Percentiles rank a stretch among this genome's conserved stretches.
These are phyloP conservation scores for Sebastes baramenuke DNA, from an alignment of 2,797 vertebrate species.

Conservation along the genomic window DNA sequence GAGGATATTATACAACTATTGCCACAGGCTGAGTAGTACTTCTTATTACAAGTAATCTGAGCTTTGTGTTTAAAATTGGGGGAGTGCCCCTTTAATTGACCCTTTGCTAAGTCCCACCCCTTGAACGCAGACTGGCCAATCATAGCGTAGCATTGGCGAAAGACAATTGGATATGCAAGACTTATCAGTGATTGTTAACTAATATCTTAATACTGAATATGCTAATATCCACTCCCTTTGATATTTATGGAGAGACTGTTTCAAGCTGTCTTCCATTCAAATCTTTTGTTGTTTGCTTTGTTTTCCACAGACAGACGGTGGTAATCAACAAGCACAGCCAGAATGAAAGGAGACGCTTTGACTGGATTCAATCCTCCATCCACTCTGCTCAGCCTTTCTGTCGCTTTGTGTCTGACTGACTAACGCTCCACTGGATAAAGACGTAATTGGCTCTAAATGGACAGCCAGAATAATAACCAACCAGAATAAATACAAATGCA, in stretches of 20 bases:
- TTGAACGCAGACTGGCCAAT: too few species aligned
- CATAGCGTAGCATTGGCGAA: too few species aligned
- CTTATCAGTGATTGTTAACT: not conserved
- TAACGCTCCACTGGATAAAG: slow-evolving; percentile 53
- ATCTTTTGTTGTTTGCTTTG: slow-evolving; percentile 53
- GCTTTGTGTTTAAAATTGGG: not conserved
- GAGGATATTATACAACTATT: not conserved
- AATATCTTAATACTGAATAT: not conserved
- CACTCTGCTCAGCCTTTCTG: slow-evolving; percentile 33
- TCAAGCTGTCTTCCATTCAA: slow-evolving; percentile 8
- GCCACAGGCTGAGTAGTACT: not conserved
- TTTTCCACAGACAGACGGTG: slow-evolving; percentile 48
- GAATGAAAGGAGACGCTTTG: slow-evolving; percentile 51
- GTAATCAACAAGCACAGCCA: slow-evolving; percentile 41
- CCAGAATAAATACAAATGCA: slow-evolving; percentile 46
- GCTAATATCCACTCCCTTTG: not conserved
- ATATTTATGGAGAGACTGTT: slow-evolving; percentile 21
- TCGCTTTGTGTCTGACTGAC: slow-evolving; percentile 44
- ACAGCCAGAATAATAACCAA: slow-evolving; percentile 54
- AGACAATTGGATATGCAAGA: not conserved
- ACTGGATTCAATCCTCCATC: slow-evolving; percentile 45
- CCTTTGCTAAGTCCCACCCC: too few species aligned
- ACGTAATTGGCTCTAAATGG: slow-evolving; percentile 58
- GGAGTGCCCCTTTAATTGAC: not conserved
- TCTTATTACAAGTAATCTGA: not conserved